phyloP scores from a whole-genome alignment of 2,113 vertebrate genomes.

The Anser cygnoides region DNA sequence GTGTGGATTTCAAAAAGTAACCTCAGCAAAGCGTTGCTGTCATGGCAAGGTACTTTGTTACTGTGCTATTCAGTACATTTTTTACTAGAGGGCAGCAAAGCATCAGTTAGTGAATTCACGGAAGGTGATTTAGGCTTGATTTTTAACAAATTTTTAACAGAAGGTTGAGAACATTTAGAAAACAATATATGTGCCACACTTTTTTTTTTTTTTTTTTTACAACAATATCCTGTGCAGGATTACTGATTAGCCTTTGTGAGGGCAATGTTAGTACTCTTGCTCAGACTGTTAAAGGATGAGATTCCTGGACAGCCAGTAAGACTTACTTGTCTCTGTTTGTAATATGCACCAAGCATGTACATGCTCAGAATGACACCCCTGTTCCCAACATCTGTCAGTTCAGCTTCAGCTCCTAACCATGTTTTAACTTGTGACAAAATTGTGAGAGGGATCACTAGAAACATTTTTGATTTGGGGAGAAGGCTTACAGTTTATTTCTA shows the following conservation, averaged over 20 bases:
- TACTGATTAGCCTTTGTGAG: not conserved
- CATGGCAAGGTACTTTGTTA: not conserved
- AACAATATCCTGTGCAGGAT: not conserved
- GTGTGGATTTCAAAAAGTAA: not conserved
- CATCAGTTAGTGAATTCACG: not conserved
- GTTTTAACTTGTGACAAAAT: not conserved
- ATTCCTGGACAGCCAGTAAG: not conserved
- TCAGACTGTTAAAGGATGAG: not conserved
- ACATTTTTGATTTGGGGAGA: not conserved
- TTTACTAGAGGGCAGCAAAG: constrained; percentile 29
- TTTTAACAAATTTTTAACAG: not conserved
- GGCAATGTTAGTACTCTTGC: not conserved
- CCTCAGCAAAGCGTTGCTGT: not conserved
- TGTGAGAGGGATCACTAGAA: not conserved
- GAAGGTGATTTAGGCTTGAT: not conserved
- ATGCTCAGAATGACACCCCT: not conserved
- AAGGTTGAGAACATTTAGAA: not conserved
- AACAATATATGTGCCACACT: not conserved
- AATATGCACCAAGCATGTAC: not conserved
- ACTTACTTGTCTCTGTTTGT: not conserved
- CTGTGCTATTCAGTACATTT: not conserved
- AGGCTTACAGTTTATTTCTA: not conserved
- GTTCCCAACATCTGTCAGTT: not conserved
- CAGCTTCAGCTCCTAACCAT: not conserved
- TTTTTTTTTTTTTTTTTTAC: not conserved